Evolutionary conservation across 2,888 invertebrate genomes (phyloP).

Genomic region (Nudaria mundana): DNA sequence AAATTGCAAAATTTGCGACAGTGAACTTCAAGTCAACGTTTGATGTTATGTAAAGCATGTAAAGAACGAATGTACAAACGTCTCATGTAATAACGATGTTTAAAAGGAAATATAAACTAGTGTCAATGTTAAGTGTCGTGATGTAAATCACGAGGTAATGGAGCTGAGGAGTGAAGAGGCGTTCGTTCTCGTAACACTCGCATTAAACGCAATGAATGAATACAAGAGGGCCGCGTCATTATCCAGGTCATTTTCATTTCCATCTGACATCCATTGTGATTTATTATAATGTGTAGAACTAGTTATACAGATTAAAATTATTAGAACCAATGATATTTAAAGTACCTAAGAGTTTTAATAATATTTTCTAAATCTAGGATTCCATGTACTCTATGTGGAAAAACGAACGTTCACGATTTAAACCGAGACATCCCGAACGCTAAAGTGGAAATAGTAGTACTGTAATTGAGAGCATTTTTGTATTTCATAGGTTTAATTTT

Average conservation of each 20-base stretch:
- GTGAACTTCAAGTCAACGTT: conserved; percentile 22
- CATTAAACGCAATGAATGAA: conserved; percentile 44
- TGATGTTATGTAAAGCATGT: background rate
- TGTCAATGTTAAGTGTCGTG: conserved; percentile 25
- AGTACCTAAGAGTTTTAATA: too few relatives aligned
- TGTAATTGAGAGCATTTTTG: too few relatives aligned
- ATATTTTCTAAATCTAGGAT: too few relatives aligned
- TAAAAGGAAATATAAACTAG: conserved; percentile 14
- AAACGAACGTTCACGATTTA: too few relatives aligned
- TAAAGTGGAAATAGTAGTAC: too few relatives aligned
- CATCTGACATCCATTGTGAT: conserved; percentile 43
- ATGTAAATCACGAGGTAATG: conserved; percentile 24
- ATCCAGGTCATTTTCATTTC: conserved; percentile 53
- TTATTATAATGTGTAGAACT: too few relatives aligned
- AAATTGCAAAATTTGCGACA: conserved; percentile 36
- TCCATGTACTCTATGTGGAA: too few relatives aligned
- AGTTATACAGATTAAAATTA: background rate
- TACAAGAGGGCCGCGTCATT: conserved; percentile 32
- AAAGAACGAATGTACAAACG: background rate
- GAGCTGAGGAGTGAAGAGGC: conserved; percentile 34
- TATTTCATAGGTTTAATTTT: too few relatives aligned
- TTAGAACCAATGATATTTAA: too few relatives aligned
- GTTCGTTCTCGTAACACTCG: conserved; percentile 35
- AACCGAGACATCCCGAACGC: too few relatives aligned
- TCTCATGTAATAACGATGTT: conserved; percentile 8